Evolutionary conservation across 2,888 invertebrate species (phyloP), one percentile per base, ranked within the genome.

Genomic region (Scelioninae gen. 2): DNA sequence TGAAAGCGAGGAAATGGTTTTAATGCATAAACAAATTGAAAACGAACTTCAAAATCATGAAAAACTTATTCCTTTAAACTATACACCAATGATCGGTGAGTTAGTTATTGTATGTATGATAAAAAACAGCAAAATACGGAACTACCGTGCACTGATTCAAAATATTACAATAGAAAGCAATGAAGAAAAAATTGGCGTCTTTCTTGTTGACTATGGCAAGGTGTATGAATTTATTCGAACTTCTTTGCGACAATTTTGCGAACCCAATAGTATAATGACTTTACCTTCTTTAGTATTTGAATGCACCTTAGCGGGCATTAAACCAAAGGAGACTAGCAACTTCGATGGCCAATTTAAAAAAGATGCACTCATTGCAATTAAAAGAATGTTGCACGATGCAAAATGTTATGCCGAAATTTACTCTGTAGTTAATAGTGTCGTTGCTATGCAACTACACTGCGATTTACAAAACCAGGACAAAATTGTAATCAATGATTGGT

Each of bases 121-220:
- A 2, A 19, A 46, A 0, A 0, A 28, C 5, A 9, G 4, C 2
- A 41, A 43, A 18, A 9, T n/a, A 1, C 78, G 76, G 2, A 87
- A 84, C 75, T 79, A 77, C 28, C 79, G 85, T 11, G 84, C 80
- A 1, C 15, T 81, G 0, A 75, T 85, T 0, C 78, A 81, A 50
- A 77, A 73, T 28, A 77, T 73, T 16, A 45, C 53, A 2, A 45
- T 60, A 1, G 25, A 75, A 1, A 79, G 81, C 7, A 77, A 78
- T 0, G 83, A 81, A 11, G 69, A 75, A 9, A 37, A 79, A 2
- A 81, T 78, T 0, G 84, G 93, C 90, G 90, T 96, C 2, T 88
- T 90, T 57, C 95, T 92, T 83, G 90, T 96, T 46, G 97, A 97
- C 87, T 92, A 89, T 84, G 96, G 97, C 11, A 90, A 91, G 78